phyloP scores from a whole-genome alignment of 2,113 vertebrate genomes.

The Scytalopus superciliaris region DNA sequence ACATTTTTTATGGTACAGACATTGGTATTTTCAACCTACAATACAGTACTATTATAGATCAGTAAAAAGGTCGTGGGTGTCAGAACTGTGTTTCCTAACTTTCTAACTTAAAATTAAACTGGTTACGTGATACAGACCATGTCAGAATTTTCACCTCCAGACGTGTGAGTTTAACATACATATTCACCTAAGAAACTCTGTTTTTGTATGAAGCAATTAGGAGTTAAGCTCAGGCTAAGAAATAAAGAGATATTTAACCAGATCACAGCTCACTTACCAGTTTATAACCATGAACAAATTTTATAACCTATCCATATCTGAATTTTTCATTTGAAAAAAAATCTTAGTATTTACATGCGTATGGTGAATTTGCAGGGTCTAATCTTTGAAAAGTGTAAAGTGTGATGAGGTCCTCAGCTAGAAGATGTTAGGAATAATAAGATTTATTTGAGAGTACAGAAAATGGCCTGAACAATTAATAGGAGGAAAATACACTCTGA shows the following conservation, averaged over 20 bases:
- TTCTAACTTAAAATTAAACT: neutral
- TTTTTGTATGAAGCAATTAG: neutral
- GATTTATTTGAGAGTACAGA: constrained; percentile 5
- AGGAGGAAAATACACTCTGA: neutral
- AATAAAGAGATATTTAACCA: neutral
- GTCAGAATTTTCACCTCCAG: neutral
- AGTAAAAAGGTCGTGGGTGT: neutral
- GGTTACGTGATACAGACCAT: neutral
- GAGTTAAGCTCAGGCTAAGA: neutral
- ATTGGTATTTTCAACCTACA: neutral
- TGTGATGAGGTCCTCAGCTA: neutral
- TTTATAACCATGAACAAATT: neutral
- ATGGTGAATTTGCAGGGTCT: neutral
- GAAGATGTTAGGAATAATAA: neutral
- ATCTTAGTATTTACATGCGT: neutral
- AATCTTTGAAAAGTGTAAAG: neutral
- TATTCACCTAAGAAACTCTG: neutral
- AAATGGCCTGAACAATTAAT: neutral
- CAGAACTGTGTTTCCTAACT: neutral
- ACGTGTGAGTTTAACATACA: neutral
- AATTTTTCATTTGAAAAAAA: neutral
- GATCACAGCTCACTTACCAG: neutral
- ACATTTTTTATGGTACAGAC: neutral
- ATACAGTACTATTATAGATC: neutral
- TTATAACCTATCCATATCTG: neutral